Percentiles rank a stretch among this genome's conserved stretches.
Conservation (phyloP, 1,140 invertebrate species). For the Anthonomus grandis region DNA sequence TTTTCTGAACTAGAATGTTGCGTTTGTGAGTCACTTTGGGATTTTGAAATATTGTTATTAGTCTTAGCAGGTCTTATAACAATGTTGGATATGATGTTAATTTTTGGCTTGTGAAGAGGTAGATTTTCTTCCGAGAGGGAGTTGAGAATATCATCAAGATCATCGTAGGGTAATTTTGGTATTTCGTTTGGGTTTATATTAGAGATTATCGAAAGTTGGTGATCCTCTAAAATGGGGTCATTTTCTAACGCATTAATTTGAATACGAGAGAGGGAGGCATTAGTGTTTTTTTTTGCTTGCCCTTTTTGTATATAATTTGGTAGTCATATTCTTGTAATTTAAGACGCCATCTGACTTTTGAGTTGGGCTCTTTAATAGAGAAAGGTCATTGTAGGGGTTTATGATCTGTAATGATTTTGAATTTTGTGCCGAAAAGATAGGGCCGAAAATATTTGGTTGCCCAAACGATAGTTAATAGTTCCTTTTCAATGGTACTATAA, state of each 20-base stretch:
- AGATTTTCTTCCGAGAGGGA: background rate
- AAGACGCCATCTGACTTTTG: no score
- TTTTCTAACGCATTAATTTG: constrained; percentile 7
- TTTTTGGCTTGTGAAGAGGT: background rate
- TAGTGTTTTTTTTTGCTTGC: no score
- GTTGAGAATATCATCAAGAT: background rate
- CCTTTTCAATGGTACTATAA: no score
- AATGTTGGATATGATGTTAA: background rate
- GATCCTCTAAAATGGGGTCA: background rate
- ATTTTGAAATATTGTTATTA: background rate
- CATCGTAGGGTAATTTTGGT: background rate
- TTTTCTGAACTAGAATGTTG: constrained; percentile 2
- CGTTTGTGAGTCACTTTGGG: background rate
- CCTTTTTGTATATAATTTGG: no score
- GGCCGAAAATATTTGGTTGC: no score
- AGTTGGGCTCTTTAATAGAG: no score
- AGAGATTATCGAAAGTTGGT: constrained; percentile 2
- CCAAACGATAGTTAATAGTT: no score
- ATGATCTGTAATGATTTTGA: no score
- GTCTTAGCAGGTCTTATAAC: background rate
- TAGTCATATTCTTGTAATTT: no score
- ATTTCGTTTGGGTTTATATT: constrained; percentile 1
- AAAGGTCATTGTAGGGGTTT: no score
- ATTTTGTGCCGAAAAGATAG: no score
- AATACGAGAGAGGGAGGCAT: constrained; percentile 3